These are phyloP conservation scores for Drosophila colorata DNA, from an alignment of 2,888 invertebrate genomes.

Conservation along the genomic window DNA sequence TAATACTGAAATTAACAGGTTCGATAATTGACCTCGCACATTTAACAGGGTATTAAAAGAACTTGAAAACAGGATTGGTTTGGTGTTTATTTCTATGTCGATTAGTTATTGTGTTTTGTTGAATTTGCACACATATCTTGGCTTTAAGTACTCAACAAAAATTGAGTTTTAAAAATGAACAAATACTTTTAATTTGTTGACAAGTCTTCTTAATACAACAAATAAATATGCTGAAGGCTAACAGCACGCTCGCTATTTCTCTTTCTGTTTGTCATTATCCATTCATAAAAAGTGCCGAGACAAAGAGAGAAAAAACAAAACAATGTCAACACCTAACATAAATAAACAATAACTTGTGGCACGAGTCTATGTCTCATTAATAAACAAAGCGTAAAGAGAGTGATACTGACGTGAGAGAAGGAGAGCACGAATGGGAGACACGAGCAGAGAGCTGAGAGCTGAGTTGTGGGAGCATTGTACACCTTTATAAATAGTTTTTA, in stretches of 20 bases:
- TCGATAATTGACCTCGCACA: constrained; percentile 4
- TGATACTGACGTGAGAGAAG: neutral
- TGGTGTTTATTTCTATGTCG: no score
- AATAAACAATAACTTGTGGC: constrained; percentile 8
- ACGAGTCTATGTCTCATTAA: constrained; percentile 26
- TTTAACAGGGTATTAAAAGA: neutral
- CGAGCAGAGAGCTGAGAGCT: neutral
- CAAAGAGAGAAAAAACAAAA: constrained; percentile 11
- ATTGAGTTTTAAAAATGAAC: neutral
- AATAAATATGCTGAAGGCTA: neutral
- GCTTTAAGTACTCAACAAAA: no score
- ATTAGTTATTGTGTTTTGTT: no score
- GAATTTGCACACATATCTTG: neutral
- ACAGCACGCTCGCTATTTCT: neutral
- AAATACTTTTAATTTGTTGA: neutral
- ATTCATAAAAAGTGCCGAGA: constrained; percentile 29
- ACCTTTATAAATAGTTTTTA: constrained; percentile 2
- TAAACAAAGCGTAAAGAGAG: constrained; percentile 27
- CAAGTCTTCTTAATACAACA: neutral
- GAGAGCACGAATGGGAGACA: neutral
- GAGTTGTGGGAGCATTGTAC: neutral
- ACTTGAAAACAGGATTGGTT: no score
- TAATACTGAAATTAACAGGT: no score
- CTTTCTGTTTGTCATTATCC: constrained; percentile 8
- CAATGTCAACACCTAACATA: constrained; percentile 26